Conservation (phyloP, 64 coral and sea anemone genomes). For the Actinia equina region DNA sequence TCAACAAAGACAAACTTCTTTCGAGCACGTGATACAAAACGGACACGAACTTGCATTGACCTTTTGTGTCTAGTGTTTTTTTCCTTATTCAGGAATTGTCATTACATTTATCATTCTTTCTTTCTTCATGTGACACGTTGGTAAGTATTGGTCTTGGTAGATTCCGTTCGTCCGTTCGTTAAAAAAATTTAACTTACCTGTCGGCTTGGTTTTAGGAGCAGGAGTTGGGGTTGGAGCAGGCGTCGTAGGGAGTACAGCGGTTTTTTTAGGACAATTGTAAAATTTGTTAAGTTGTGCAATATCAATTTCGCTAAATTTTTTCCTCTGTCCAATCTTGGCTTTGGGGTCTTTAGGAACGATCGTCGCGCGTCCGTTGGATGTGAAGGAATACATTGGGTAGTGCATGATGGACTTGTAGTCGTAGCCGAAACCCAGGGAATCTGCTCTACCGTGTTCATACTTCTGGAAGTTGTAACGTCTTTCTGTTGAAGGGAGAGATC, state of each 20-base stretch:
- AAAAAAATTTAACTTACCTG: neutral
- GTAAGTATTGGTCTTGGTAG: no score
- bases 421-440: conserved; percentile 56
- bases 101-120: no score
- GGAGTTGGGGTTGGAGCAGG: conserved; percentile 17
- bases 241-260: neutral
- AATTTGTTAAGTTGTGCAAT: conserved; percentile 62
- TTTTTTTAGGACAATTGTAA: conserved; percentile 40
- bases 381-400: conserved; percentile 80
- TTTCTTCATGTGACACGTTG: no score
- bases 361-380: conserved; percentile 55
- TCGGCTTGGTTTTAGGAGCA: neutral
- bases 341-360: conserved; percentile 65
- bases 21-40: no score
- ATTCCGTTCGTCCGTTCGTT: neutral
- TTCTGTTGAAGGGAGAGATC: neutral
- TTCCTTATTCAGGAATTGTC: no score
- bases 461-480: conserved; percentile 59
- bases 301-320: conserved; percentile 46
- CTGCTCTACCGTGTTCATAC: conserved; percentile 65
- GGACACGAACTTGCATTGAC: no score
- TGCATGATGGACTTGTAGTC: conserved; percentile 79
- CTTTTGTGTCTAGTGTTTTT: no score
- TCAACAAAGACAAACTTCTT: neutral
- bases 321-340: conserved; percentile 42